A percentile compares a stretch with the other conserved stretches of the same genome.
Evolutionary conservation across 1,140 invertebrate species (phyloP).

Genomic region (Zaprionus tsacasi): DNA sequence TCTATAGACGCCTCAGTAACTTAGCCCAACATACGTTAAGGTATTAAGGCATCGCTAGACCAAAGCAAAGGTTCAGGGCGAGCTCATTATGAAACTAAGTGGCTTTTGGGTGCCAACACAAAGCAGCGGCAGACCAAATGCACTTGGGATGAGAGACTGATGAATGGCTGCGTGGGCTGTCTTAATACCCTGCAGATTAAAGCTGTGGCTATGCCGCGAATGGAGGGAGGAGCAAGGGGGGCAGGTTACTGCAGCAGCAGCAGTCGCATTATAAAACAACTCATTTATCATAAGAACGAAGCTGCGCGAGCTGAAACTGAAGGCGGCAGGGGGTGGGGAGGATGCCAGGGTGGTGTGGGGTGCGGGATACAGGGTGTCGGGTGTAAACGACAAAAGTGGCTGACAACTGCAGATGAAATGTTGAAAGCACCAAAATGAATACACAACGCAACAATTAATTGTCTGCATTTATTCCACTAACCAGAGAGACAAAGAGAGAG

Average conservation of each 20-base stretch:
- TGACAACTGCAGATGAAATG: conserved; percentile 82
- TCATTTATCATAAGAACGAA: conserved; percentile 75
- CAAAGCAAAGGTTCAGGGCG: conserved; percentile 11
- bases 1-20: too few relatives aligned
- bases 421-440: conserved; percentile 79
- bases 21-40: neutral
- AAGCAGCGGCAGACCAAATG: conserved; percentile 46
- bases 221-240: neutral
- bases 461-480: conserved; percentile 56
- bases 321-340: neutral
- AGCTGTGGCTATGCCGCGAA: conserved; percentile 37
- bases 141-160: conserved; percentile 39
- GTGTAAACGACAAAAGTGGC: conserved; percentile 60
- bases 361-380: neutral
- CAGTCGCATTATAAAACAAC: conserved; percentile 74
- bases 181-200: conserved; percentile 65
- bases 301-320: conserved; percentile 16
- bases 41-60: neutral
- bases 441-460: conserved; percentile 79
- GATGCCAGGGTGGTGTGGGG: neutral
- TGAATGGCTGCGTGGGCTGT: conserved; percentile 56
- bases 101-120: conserved; percentile 23
- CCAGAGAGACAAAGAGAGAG: neutral
- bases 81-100: conserved; percentile 57
- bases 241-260: conserved; percentile 45